Conservation (phyloP, 2,113 vertebrate genomes). For the Poeciliopsis turrubarensis region DNA sequence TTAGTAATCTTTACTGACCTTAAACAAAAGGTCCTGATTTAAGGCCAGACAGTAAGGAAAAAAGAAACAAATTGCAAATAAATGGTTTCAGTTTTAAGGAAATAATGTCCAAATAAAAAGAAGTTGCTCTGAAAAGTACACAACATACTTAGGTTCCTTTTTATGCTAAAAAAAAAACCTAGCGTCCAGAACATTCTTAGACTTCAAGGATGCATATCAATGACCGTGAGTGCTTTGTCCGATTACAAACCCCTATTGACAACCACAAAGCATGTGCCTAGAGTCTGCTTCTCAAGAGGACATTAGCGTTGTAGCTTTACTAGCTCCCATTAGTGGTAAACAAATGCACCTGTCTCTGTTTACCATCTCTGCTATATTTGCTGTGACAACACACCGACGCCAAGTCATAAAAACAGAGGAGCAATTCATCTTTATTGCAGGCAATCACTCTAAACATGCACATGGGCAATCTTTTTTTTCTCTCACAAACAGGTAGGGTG, state of each 20-base stretch:
- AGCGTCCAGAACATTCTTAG: background rate
- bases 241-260: constrained; percentile 51
- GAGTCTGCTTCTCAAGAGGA: constrained; percentile 70
- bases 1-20: too few relatives aligned
- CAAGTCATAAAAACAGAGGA: constrained; percentile 75
- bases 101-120: background rate
- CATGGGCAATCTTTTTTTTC: constrained; percentile 45
- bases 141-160: background rate
- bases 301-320: constrained; percentile 77
- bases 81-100: background rate
- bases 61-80: too few relatives aligned
- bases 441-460: constrained; percentile 72
- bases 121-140: background rate
- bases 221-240: constrained; percentile 41
- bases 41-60: too few relatives aligned
- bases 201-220: constrained; percentile 26
- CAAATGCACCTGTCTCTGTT: constrained; percentile 80
- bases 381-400: constrained; percentile 73
- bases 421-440: constrained; percentile 78
- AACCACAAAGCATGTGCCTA: constrained; percentile 63
- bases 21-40: too few relatives aligned
- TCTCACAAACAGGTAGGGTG: constrained; percentile 48
- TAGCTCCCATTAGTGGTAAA: constrained; percentile 76
- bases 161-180: background rate
- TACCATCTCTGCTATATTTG: constrained; percentile 74